Evolutionary conservation across 2,113 vertebrate genomes (phyloP).

Genomic region (Probosciger aterrimus): DNA sequence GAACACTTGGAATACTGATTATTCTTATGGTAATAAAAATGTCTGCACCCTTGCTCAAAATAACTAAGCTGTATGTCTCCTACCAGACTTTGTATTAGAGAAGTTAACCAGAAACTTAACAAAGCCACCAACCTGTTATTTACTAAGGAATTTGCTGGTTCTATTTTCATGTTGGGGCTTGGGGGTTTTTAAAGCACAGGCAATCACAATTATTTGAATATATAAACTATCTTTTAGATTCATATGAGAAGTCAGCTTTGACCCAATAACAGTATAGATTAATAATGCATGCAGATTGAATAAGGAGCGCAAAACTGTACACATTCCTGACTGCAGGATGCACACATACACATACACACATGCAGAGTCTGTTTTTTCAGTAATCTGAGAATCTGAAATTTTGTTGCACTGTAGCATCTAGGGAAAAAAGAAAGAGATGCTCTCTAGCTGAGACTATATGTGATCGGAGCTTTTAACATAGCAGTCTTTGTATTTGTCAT

Average conservation of each 20-base stretch:
- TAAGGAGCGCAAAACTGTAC: background rate
- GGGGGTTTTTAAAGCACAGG: background rate
- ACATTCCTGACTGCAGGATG: background rate
- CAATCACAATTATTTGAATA: background rate
- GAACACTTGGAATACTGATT: background rate
- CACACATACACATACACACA: background rate
- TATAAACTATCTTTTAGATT: background rate
- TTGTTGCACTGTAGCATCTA: background rate
- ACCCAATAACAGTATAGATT: background rate
- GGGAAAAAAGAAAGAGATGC: background rate
- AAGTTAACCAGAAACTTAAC: background rate
- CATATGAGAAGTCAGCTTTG: background rate
- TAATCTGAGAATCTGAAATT: slow-evolving; percentile 37
- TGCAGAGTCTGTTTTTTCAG: background rate
- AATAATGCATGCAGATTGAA: background rate
- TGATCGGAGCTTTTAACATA: slow-evolving; percentile 46
- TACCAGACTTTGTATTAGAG: background rate
- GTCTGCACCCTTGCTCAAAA: background rate
- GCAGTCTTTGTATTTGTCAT: slow-evolving; percentile 63
- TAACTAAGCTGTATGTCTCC: background rate
- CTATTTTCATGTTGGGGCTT: background rate
- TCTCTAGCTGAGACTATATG: background rate
- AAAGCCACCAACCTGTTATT: background rate
- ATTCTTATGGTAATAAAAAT: background rate
- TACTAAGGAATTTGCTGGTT: background rate